These are phyloP conservation scores for Glyphotaelius pellucidus DNA, from an alignment of 2,888 invertebrate species.

Conservation along the genomic window DNA sequence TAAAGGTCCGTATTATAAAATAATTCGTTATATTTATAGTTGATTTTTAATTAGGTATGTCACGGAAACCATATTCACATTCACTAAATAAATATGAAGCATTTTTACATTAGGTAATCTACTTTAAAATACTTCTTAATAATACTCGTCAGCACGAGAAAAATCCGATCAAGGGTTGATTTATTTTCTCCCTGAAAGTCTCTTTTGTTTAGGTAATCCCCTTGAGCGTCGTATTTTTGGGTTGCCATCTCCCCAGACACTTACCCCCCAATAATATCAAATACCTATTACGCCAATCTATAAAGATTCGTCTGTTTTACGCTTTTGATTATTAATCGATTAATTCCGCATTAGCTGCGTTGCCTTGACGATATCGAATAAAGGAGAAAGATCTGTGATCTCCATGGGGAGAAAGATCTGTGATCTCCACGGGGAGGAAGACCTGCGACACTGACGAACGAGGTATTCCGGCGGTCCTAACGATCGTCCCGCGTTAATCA, in stretches of 20 bases:
- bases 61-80: neutral
- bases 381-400: neutral
- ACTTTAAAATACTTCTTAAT: neutral
- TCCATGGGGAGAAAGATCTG: neutral
- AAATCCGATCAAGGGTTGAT: neutral
- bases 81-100: neutral
- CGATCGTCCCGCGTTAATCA: conserved; percentile 41
- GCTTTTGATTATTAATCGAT: conserved; percentile 7
- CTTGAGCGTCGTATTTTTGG: neutral
- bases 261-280: neutral
- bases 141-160: neutral
- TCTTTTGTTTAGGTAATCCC: neutral
- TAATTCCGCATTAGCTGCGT: neutral
- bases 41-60: neutral
- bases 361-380: neutral
- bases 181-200: neutral
- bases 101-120: neutral
- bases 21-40: neutral
- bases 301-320: neutral
- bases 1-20: neutral
- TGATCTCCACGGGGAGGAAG: neutral
- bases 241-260: neutral
- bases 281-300: neutral
- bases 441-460: conserved; percentile 18
- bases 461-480: conserved; percentile 29